Evolutionary conservation across 2,797 vertebrate genomes (phyloP).

Genomic region (Menidia menidia): DNA sequence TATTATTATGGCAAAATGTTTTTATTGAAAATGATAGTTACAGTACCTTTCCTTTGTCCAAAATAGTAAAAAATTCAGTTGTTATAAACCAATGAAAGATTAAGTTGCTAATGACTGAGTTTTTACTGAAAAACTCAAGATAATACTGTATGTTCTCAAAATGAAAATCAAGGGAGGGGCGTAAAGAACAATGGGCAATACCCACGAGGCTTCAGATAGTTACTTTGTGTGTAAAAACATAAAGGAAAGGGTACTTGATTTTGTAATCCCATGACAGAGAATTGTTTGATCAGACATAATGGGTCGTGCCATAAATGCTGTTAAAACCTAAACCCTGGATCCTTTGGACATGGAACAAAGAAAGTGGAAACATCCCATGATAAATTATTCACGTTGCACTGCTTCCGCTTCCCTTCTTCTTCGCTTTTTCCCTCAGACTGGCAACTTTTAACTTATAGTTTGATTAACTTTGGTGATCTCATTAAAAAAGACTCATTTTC

Average conservation of each 20-base stretch:
- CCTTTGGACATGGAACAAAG: constrained; percentile 83
- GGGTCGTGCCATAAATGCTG: constrained; percentile 79
- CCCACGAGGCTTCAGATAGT: constrained; percentile 73
- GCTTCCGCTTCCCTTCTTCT: constrained; percentile 63
- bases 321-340: constrained; percentile 79
- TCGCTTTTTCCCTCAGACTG: constrained; percentile 69
- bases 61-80: neutral
- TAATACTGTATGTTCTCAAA: constrained; percentile 71
- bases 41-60: too few relatives aligned
- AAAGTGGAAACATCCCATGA: constrained; percentile 74
- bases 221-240: constrained; percentile 62
- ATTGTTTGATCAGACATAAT: constrained; percentile 84
- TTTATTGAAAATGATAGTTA: too few relatives aligned
- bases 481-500: too few relatives aligned
- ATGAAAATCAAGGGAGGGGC: constrained; percentile 70
- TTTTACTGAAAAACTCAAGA: constrained; percentile 64
- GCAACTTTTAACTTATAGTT: constrained; percentile 7
- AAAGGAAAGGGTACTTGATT: constrained; percentile 60
- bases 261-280: constrained; percentile 73
- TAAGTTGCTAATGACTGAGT: constrained; percentile 61
- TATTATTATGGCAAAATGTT: too few relatives aligned
- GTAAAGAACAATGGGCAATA: constrained; percentile 52
- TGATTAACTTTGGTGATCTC: too few relatives aligned
- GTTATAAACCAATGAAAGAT: constrained; percentile 76
- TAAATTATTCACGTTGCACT: constrained; percentile 84